These are phyloP conservation scores for Lissocephala sabroskyi DNA, from an alignment of 2,888 invertebrate species.

Conservation along the genomic window DNA sequence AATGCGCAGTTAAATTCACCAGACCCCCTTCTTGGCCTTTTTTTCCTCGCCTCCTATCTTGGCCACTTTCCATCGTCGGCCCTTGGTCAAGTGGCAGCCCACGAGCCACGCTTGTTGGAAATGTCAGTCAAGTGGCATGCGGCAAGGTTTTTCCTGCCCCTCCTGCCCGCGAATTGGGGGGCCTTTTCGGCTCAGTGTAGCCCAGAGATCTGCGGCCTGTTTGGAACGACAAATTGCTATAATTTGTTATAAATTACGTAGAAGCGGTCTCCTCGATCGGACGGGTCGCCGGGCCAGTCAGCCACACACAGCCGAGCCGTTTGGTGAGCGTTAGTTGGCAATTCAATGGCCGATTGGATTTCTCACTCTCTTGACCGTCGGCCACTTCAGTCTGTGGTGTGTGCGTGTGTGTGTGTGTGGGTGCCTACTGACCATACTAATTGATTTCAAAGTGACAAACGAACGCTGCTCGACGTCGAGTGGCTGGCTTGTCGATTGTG, in stretches of 20 bases:
- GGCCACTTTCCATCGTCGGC: too few species aligned
- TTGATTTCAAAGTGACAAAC: slow-evolving; percentile 45
- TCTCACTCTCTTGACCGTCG: too few species aligned
- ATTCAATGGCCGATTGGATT: background rate
- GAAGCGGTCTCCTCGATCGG: slow-evolving; percentile 10
- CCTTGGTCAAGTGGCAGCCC: too few species aligned
- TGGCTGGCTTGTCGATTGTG: too few species aligned
- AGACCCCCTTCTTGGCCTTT: too few species aligned
- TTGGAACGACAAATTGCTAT: slow-evolving; percentile 30
- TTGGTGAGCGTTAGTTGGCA: too few species aligned
- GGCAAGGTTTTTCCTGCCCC: slow-evolving; percentile 36
- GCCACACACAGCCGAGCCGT: background rate
- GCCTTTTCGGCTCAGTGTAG: slow-evolving; percentile 10
- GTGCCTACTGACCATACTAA: slow-evolving; percentile 44
- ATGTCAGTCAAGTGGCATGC: slow-evolving; percentile 39
- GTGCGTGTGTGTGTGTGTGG: slow-evolving; percentile 9
- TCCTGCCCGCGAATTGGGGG: too few species aligned
- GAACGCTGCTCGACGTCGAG: too few species aligned
- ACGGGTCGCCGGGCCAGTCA: background rate
- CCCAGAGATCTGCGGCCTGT: slow-evolving; percentile 13
- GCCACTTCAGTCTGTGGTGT: slow-evolving; percentile 7
- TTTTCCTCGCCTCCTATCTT: too few species aligned
- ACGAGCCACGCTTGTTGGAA: slow-evolving; percentile 6
- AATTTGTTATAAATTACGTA: slow-evolving; percentile 29
- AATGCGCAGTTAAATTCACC: too few species aligned